Percentiles rank a stretch among this genome's conserved stretches.
phyloP scores from a whole-genome alignment of 2,113 vertebrate genomes.

The Hylia prasina region DNA sequence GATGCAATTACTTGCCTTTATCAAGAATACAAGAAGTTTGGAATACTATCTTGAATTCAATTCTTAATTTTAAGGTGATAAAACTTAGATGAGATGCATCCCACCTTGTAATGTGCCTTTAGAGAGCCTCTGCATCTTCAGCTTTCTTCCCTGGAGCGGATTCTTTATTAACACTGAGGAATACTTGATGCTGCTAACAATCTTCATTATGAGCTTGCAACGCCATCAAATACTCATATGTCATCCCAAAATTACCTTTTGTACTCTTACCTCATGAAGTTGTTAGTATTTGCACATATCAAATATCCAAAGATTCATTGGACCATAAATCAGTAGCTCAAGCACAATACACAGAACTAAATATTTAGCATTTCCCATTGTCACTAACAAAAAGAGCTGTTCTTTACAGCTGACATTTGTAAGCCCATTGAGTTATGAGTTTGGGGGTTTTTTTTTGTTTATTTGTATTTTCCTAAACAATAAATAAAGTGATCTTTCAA shows the following conservation, averaged over 20 bases:
- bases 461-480: background rate
- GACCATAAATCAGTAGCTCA: background rate
- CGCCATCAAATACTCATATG: background rate
- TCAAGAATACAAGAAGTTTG: background rate
- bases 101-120: background rate
- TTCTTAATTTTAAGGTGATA: background rate
- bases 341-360: background rate
- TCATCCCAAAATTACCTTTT: background rate
- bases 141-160: background rate
- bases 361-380: background rate
- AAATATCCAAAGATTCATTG: background rate
- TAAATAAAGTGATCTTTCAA: background rate
- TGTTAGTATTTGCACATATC: background rate
- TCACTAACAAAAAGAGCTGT: background rate
- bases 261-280: background rate
- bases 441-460: background rate
- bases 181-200: background rate
- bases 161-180: background rate
- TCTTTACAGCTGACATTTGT: background rate
- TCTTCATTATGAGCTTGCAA: background rate
- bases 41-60: background rate
- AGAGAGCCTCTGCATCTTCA: background rate
- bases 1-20: background rate
- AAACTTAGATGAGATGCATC: background rate
- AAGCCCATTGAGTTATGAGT: background rate